These are phyloP conservation scores for Cryptosula pallasiana DNA, from an alignment of 2,888 invertebrate species.

Conservation along the genomic window DNA sequence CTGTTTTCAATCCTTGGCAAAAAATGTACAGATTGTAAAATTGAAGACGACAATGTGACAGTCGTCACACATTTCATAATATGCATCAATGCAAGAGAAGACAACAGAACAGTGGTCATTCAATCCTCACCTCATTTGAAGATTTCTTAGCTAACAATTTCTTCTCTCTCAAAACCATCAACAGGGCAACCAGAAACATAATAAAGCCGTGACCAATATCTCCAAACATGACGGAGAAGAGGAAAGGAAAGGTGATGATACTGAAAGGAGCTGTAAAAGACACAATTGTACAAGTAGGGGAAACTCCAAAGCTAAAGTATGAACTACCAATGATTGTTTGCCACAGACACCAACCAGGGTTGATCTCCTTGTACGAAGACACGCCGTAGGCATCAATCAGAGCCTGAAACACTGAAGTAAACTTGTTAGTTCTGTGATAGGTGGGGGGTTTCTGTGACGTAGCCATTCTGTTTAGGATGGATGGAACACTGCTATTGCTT, in stretches of 20 bases:
- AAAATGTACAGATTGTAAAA: no score
- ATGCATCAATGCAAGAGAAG: no score
- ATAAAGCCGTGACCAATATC: conserved; percentile 89
- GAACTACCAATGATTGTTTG: background rate
- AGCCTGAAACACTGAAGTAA: conserved; percentile 87
- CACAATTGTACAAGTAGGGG: background rate
- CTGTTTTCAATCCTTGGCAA: no score
- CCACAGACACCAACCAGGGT: conserved; percentile 65
- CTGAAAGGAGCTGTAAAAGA: conserved; percentile 75
- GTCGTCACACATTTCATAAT: no score
- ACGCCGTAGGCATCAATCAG: conserved; percentile 95
- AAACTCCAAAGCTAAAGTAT: background rate
- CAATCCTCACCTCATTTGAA: conserved; percentile 74
- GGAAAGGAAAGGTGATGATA: conserved; percentile 93
- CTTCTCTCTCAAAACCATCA: conserved; percentile 93
- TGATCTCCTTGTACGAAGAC: conserved; percentile 91
- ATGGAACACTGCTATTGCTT: conserved; percentile 89
- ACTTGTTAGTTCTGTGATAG: conserved; percentile 91
- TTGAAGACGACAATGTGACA: no score
- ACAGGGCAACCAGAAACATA: conserved; percentile 84
- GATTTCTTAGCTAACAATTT: conserved; percentile 78
- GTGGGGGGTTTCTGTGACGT: conserved; percentile 81
- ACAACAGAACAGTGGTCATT: no score
- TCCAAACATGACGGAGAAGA: conserved; percentile 98
- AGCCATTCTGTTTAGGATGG: conserved; percentile 86